These are phyloP conservation scores for Rostratula benghalensis DNA, from an alignment of 2,113 vertebrate genomes.

Conservation along the genomic window DNA sequence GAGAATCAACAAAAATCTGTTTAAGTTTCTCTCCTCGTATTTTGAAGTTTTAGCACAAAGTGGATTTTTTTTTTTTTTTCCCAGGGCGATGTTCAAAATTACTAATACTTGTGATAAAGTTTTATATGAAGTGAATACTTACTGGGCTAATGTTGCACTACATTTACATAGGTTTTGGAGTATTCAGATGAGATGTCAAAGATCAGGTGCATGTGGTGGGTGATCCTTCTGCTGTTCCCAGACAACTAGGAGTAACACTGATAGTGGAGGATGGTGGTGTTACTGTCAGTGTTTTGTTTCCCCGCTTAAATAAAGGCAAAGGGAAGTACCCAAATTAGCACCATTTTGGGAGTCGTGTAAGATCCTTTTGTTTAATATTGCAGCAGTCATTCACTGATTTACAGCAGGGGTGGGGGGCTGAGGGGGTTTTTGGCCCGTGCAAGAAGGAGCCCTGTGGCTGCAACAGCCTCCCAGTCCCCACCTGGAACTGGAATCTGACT, in stretches of 20 bases:
- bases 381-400: background rate
- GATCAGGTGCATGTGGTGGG: accelerated
- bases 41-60: background rate
- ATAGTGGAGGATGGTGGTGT: background rate
- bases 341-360: background rate
- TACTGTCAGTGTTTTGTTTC: background rate
- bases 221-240: background rate
- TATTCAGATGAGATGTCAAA: background rate
- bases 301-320: background rate
- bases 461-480: background rate
- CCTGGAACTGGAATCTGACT: background rate
- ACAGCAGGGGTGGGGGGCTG: background rate
- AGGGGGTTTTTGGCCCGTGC: background rate
- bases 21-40: background rate
- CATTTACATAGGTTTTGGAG: background rate
- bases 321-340: background rate
- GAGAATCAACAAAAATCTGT: background rate
- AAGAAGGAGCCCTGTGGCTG: background rate
- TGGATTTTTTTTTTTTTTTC: background rate
- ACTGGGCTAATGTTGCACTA: background rate
- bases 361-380: background rate
- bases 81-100: background rate
- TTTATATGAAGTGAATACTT: background rate
- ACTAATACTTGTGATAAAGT: background rate
- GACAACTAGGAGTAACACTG: background rate